Conservation (phyloP, 53 echinoderm and acorn worm genomes). For the Apostichopus leukothele region DNA sequence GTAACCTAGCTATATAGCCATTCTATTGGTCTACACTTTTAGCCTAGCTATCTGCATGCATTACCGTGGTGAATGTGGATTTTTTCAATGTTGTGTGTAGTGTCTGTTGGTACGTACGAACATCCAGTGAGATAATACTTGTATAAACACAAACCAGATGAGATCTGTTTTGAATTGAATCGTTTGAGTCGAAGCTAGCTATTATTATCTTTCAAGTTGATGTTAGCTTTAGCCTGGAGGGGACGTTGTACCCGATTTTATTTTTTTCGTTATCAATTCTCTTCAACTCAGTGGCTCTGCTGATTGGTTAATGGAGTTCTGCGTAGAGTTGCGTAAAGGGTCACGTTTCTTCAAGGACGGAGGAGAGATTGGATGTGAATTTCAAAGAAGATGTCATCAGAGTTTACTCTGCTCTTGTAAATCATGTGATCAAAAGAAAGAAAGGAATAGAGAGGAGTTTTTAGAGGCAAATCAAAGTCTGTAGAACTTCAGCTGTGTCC, state of each 20-base stretch:
- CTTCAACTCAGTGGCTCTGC: neutral
- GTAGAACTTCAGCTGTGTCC: conserved; percentile 2
- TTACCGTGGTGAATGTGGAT: too few relatives aligned
- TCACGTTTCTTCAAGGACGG: conserved; percentile 41
- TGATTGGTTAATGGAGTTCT: conserved; percentile 40
- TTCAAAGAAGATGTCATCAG: neutral
- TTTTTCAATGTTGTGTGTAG: neutral
- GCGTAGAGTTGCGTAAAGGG: neutral
- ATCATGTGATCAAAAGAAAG: neutral
- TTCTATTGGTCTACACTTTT: too few relatives aligned
- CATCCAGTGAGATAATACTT: neutral
- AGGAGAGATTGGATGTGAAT: conserved; percentile 6
- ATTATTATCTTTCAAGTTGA: conserved; percentile 21
- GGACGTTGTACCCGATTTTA: conserved; percentile 18
- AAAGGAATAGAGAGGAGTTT: neutral
- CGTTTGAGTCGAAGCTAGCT: neutral
- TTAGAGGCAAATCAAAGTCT: neutral
- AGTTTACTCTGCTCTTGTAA: neutral
- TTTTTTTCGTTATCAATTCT: conserved; percentile 20
- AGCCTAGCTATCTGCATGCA: too few relatives aligned
- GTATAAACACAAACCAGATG: neutral
- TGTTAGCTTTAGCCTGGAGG: conserved; percentile 41
- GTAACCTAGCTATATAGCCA: neutral
- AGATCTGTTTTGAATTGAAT: neutral
- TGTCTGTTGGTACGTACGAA: neutral